Evolutionary conservation across 1,140 invertebrate genomes (phyloP).

Genomic region (Rhopalosiphum padi): DNA sequence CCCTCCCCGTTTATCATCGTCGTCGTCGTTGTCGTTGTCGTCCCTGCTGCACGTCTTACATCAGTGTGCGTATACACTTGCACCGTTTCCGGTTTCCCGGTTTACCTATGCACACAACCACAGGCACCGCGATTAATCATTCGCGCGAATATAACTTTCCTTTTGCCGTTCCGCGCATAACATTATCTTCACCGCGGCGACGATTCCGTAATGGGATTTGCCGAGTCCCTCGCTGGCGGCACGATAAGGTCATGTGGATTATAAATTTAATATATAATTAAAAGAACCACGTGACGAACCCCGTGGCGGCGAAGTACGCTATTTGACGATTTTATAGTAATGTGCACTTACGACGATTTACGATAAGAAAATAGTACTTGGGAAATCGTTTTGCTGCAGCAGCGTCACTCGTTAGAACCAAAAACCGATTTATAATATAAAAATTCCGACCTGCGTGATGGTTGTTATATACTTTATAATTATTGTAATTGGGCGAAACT

Average conservation of each 20-base stretch:
- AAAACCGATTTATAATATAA: no score
- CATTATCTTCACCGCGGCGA: not conserved
- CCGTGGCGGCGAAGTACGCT: not conserved
- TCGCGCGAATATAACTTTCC: slow-evolving; percentile 28
- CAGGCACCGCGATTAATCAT: slow-evolving; percentile 39
- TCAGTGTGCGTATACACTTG: not conserved
- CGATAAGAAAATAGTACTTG: not conserved
- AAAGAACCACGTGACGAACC: not conserved
- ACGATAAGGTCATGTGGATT: not conserved
- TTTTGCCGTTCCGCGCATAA: not conserved
- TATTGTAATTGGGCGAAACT: no score
- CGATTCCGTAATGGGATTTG: not conserved
- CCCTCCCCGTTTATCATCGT: not conserved
- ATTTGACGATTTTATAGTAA: not conserved
- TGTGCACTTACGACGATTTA: no score
- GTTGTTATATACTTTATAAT: no score
- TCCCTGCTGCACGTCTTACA: not conserved
- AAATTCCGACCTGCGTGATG: no score
- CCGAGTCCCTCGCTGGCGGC: not conserved
- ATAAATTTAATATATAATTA: not conserved
- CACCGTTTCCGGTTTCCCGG: slow-evolving; percentile 27
- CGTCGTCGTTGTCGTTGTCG: no score
- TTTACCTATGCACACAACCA: slow-evolving; percentile 34
- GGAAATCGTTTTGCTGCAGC: not conserved
- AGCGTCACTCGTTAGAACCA: no score